phyloP scores from a whole-genome alignment of 1,140 invertebrate genomes.

The Oryzaephilus surinamensis region DNA sequence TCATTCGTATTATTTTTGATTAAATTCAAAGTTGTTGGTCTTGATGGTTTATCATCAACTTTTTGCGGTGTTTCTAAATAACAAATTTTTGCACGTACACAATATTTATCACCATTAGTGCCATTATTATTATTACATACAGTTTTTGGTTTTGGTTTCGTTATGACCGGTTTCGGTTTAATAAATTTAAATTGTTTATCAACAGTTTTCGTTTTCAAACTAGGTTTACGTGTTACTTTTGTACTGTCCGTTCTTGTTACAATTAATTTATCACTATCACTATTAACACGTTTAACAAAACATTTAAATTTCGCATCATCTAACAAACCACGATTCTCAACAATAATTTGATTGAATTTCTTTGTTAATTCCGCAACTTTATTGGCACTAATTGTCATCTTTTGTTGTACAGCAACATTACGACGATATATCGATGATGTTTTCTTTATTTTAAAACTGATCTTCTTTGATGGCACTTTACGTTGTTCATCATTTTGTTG shows the following conservation, averaged over 20 bases:
- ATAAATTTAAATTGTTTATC: slow-evolving; percentile 1
- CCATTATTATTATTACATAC: slow-evolving; percentile 12
- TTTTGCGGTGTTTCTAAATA: slow-evolving; percentile 28
- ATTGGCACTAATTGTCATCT: slow-evolving; percentile 36
- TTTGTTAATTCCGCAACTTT: slow-evolving; percentile 44
- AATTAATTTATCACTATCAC: slow-evolving; percentile 17
- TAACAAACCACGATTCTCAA: slow-evolving; percentile 31
- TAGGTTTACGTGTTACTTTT: slow-evolving; percentile 21
- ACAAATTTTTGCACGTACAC: slow-evolving; percentile 23
- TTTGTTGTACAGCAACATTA: slow-evolving; percentile 4
- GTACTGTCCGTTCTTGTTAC: slow-evolving; percentile 21
- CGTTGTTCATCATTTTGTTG: slow-evolving; percentile 6
- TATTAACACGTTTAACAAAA: slow-evolving; percentile 17
- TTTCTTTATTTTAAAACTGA: slow-evolving; percentile 31
- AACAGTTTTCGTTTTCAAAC: slow-evolving; percentile 24
- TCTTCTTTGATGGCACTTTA: slow-evolving; percentile 20
- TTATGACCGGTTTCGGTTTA: slow-evolving; percentile 13
- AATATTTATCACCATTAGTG: slow-evolving; percentile 31
- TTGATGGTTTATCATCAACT: slow-evolving; percentile 4
- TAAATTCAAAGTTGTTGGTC: slow-evolving; percentile 10
- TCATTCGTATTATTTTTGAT: slow-evolving; percentile 9
- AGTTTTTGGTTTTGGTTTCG: slow-evolving; percentile 15
- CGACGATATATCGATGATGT: slow-evolving; percentile 20
- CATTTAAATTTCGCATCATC: slow-evolving; percentile 34
- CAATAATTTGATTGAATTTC: slow-evolving; percentile 43